Evolutionary conservation across 2,113 vertebrate species (phyloP).

Genomic region (Sialia sialis): DNA sequence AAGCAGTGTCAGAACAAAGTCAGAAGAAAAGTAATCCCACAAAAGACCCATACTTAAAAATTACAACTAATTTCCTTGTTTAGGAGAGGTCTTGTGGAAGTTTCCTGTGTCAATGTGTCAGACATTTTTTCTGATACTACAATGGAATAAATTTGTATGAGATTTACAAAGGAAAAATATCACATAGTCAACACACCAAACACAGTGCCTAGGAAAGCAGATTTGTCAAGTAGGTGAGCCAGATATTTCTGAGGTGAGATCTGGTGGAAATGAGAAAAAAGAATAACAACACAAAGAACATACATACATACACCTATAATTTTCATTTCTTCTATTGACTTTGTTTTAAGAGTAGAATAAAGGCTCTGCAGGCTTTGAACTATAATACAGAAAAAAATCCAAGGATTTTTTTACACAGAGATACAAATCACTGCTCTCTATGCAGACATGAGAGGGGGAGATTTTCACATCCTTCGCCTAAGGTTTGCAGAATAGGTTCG

Average conservation of each 20-base stretch:
- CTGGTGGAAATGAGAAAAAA: background rate
- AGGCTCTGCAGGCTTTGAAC: background rate
- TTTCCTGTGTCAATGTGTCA: background rate
- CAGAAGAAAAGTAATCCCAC: background rate
- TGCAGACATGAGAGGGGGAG: background rate
- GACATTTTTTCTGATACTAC: background rate
- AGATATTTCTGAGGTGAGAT: background rate
- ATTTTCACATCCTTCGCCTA: background rate
- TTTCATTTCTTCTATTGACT: background rate
- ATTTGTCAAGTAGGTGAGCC: background rate
- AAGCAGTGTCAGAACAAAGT: constrained; percentile 15
- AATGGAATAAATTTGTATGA: background rate
- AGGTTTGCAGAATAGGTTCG: background rate
- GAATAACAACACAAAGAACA: background rate
- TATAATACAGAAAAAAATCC: background rate
- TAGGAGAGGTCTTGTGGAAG: constrained; percentile 5
- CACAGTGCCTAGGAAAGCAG: background rate
- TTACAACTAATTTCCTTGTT: constrained; percentile 8
- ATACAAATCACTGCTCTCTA: background rate
- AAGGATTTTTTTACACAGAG: background rate
- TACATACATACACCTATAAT: background rate
- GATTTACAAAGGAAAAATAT: constrained; percentile 1
- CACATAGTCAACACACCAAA: background rate
- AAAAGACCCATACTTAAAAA: background rate
- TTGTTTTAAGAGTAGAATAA: background rate